Conservation (phyloP, 1,140 invertebrate species). For the Drosophila kanapiae region DNA sequence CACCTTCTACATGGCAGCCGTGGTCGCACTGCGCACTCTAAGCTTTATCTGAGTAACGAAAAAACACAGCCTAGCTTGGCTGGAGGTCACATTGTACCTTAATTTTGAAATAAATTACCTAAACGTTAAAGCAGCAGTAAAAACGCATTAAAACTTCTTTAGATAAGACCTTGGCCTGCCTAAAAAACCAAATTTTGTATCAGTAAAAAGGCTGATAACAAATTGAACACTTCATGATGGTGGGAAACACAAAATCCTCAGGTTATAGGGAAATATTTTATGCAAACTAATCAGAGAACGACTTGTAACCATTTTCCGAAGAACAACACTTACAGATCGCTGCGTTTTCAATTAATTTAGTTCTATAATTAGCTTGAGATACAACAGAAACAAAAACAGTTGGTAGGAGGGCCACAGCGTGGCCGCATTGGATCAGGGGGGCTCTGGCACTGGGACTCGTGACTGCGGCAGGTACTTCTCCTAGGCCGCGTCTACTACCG, state of each 20-base stretch:
- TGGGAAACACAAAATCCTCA: neutral
- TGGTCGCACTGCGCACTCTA: slow-evolving; percentile 70
- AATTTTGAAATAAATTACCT: slow-evolving; percentile 2
- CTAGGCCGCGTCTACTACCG: neutral
- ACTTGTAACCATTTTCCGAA: neutral
- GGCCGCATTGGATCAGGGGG: neutral
- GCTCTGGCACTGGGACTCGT: slow-evolving; percentile 2
- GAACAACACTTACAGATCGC: slow-evolving; percentile 14
- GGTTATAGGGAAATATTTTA: neutral
- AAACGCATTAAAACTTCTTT: neutral
- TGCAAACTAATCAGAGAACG: neutral
- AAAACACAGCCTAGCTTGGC: neutral
- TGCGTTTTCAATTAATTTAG: slow-evolving; percentile 62
- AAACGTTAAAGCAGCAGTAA: neutral
- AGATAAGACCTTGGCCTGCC: neutral
- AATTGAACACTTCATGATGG: neutral
- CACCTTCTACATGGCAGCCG: slow-evolving; percentile 87
- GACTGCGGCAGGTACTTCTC: neutral
- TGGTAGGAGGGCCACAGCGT: slow-evolving; percentile 11
- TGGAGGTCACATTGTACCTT: slow-evolving; percentile 4
- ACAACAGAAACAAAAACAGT: slow-evolving; percentile 57
- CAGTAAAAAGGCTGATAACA: neutral
- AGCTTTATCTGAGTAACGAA: slow-evolving; percentile 49
- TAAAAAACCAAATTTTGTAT: neutral
- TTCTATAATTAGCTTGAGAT: slow-evolving; percentile 77